These are phyloP conservation scores for Peromyscus polionotus DNA, from an alignment of 2,113 vertebrate species.

Conservation along the genomic window DNA sequence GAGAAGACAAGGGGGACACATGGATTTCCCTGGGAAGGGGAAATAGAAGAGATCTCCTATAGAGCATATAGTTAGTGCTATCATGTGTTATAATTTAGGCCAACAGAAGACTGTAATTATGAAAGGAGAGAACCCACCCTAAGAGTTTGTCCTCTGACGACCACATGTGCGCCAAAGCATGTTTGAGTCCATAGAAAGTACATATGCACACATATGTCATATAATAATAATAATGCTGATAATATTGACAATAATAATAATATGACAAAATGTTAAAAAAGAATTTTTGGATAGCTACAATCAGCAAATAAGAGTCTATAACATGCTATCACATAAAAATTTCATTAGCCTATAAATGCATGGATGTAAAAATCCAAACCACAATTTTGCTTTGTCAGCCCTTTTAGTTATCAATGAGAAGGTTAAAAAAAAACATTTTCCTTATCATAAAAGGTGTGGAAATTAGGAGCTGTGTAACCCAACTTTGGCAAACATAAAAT, in stretches of 20 bases:
- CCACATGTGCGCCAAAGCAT: not conserved
- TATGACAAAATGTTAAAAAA: not conserved
- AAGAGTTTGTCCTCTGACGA: not conserved
- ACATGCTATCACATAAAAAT: not conserved
- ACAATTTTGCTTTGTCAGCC: not conserved
- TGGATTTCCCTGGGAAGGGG: not conserved
- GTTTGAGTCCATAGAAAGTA: not conserved
- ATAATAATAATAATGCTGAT: not conserved
- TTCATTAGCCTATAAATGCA: not conserved
- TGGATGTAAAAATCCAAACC: not conserved
- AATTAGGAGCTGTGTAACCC: conserved; percentile 48
- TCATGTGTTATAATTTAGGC: not conserved
- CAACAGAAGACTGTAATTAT: not conserved
- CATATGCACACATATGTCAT: not conserved
- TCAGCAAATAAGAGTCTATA: not conserved
- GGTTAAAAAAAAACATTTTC: conserved; percentile 39
- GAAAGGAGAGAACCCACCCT: not conserved
- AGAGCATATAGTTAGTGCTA: not conserved
- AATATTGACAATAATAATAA: not conserved
- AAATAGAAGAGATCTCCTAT: not conserved
- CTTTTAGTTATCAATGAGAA: conserved; percentile 33
- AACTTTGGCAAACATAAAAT: conserved; percentile 48
- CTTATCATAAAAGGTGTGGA: conserved; percentile 53
- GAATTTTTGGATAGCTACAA: not conserved
- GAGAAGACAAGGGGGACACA: not conserved